Conservation (phyloP, 2,888 invertebrate genomes). For the Microctonus brassicae region DNA sequence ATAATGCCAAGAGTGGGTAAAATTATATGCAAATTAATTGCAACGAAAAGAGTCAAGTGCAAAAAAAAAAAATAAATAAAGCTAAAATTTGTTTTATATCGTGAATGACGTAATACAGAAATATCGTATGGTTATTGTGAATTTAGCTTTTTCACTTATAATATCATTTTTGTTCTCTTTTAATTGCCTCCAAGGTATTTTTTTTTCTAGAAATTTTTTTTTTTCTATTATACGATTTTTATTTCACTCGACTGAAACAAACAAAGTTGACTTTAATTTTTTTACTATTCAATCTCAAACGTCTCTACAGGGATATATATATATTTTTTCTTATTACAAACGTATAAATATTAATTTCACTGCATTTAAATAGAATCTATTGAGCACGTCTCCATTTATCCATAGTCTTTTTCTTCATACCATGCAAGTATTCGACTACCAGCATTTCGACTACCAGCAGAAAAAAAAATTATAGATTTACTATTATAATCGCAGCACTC, state of each 20-base stretch:
- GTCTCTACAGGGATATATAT: conserved; percentile 26
- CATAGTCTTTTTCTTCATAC: conserved; percentile 28
- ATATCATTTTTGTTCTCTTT: conserved; percentile 3
- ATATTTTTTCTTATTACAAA: not conserved
- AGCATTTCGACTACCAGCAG: not conserved
- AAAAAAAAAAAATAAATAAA: conserved; percentile 22
- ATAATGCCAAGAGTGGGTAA: not conserved
- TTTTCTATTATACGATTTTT: conserved; percentile 4
- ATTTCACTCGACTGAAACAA: conserved; percentile 35
- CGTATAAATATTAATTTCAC: not conserved
- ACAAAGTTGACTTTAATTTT: not conserved
- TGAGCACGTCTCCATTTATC: conserved; percentile 9
- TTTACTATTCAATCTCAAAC: not conserved
- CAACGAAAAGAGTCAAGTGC: conserved; percentile 16
- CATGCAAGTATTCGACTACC: conserved; percentile 12
- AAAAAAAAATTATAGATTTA: not conserved
- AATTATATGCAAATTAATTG: conserved; percentile 40
- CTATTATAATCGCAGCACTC: conserved; percentile 40
- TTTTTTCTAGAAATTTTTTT: conserved; percentile 10
- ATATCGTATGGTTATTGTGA: conserved; percentile 53
- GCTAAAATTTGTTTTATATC: not conserved
- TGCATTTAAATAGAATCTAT: no score
- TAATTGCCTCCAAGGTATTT: not conserved
- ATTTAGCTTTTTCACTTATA: conserved; percentile 45
- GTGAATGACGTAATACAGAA: conserved; percentile 15